phyloP scores from a whole-genome alignment of 1,140 invertebrate species.

The Drosophila pachea region DNA sequence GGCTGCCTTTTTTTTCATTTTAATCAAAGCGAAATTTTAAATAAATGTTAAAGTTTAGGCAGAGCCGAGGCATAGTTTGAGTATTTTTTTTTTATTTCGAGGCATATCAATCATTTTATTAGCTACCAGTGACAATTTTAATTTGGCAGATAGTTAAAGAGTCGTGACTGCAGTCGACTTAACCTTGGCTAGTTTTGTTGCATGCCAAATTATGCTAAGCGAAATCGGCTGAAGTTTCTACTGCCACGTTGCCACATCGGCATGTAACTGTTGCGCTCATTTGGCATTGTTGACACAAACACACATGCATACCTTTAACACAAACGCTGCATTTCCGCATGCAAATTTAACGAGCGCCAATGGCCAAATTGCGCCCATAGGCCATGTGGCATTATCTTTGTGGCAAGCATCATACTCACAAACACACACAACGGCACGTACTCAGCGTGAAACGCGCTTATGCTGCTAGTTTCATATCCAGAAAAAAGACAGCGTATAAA shows the following conservation, averaged over 20 bases:
- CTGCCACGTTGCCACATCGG: slow-evolving; percentile 32
- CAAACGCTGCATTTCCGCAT: slow-evolving; percentile 42
- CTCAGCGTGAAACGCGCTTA: slow-evolving; percentile 34
- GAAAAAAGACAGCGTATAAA: slow-evolving; percentile 60
- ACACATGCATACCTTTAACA: background rate
- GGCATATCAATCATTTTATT: too few relatives aligned
- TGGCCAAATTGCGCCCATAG: slow-evolving; percentile 67
- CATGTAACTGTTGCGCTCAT: slow-evolving; percentile 62
- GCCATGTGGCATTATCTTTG: slow-evolving; percentile 69
- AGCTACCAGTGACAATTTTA: slow-evolving; percentile 51
- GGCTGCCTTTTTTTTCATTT: slow-evolving; percentile 45
- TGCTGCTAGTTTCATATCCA: slow-evolving; percentile 62
- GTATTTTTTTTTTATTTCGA: slow-evolving; percentile 29
- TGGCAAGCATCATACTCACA: slow-evolving; percentile 41
- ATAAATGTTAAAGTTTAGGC: slow-evolving; percentile 65
- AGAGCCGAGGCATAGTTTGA: slow-evolving; percentile 70
- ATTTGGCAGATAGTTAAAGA: slow-evolving; percentile 28
- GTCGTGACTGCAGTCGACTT: slow-evolving; percentile 47
- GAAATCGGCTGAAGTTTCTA: slow-evolving; percentile 28
- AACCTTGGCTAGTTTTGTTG: slow-evolving; percentile 66
- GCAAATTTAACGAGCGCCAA: slow-evolving; percentile 74
- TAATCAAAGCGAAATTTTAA: slow-evolving; percentile 74
- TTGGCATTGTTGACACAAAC: slow-evolving; percentile 43
- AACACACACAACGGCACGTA: slow-evolving; percentile 9
- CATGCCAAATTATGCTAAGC: slow-evolving; percentile 59